These are phyloP conservation scores for Daubentonia madagascariensis DNA, from an alignment of 2,113 vertebrate species.

Conservation along the genomic window DNA sequence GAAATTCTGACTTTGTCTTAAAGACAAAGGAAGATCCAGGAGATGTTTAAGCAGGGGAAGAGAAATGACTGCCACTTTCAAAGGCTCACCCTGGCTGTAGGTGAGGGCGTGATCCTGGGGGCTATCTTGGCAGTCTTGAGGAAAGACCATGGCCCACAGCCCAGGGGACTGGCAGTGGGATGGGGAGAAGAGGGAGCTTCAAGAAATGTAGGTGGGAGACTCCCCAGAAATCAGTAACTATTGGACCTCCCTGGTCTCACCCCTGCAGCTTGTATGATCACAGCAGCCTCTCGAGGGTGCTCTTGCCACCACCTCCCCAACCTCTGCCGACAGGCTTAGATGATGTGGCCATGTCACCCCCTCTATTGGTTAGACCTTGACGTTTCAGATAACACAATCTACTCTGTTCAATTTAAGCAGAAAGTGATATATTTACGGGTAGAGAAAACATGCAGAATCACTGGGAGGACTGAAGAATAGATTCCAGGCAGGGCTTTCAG, in stretches of 20 bases:
- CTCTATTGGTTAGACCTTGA: background rate
- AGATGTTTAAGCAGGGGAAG: background rate
- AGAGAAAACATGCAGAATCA: background rate
- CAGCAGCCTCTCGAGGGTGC: background rate
- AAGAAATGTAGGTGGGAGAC: background rate
- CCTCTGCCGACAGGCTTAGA: rapidly evolving
- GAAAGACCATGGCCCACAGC: background rate
- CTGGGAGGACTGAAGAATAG: background rate
- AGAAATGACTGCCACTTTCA: background rate
- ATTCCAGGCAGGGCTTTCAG: background rate
- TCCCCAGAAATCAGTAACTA: background rate
- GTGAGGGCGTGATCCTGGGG: background rate
- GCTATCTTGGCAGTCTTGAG: rapidly evolving
- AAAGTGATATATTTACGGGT: background rate
- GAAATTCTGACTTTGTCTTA: background rate
- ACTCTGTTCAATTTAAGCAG: background rate
- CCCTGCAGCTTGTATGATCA: background rate
- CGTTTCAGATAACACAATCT: background rate
- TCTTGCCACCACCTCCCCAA: background rate
- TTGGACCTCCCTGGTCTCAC: background rate
- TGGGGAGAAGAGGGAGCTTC: background rate
- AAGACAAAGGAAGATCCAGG: background rate
- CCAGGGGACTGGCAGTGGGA: background rate
- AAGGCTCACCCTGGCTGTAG: background rate
- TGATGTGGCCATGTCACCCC: too few species aligned